Percentiles rank a stretch among this genome's conserved stretches.
Conservation (phyloP, 2,797 vertebrate genomes). For the Notolabrus celidotus region DNA sequence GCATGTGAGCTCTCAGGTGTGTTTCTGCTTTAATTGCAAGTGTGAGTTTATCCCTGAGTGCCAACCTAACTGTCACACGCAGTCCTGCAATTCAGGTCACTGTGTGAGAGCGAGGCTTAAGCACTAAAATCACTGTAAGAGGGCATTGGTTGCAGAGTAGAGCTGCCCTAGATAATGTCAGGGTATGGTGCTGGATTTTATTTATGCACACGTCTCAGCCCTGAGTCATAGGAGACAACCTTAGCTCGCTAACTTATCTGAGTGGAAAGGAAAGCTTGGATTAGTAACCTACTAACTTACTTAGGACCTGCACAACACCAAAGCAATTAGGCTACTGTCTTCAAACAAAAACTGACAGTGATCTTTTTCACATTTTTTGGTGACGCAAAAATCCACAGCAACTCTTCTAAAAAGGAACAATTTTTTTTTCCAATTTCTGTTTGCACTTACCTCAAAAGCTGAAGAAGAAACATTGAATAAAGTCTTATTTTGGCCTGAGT, state of each 20-base stretch:
- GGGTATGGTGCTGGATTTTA: constrained; percentile 46
- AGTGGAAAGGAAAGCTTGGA: constrained; percentile 7
- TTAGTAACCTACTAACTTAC: constrained; percentile 36
- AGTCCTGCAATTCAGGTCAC: constrained; percentile 66
- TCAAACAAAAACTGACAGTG: too few relatives aligned
- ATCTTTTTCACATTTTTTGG: too few relatives aligned
- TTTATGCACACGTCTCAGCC: constrained; percentile 39
- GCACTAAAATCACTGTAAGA: constrained; percentile 36
- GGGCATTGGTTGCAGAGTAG: constrained; percentile 32
- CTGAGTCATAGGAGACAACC: constrained; percentile 32
- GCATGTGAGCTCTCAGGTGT: constrained; percentile 14
- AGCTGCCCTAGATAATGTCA: constrained; percentile 72
- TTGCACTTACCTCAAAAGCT: constrained; percentile 77
- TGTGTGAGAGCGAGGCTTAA: constrained; percentile 47
- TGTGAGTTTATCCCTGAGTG: constrained; percentile 23
- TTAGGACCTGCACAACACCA: constrained; percentile 22
- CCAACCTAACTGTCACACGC: constrained; percentile 34
- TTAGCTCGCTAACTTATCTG: not conserved
- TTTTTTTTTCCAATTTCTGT: not conserved
- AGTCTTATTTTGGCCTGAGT: constrained; percentile 83
- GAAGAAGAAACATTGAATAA: constrained; percentile 84
- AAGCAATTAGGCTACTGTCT: constrained; percentile 17
- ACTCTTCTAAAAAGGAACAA: not conserved
- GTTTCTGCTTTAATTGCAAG: constrained; percentile 21
- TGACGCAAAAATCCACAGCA: not conserved